These are phyloP conservation scores for Steromphala cineraria DNA, from an alignment of 2,888 invertebrate species.

Conservation along the genomic window DNA sequence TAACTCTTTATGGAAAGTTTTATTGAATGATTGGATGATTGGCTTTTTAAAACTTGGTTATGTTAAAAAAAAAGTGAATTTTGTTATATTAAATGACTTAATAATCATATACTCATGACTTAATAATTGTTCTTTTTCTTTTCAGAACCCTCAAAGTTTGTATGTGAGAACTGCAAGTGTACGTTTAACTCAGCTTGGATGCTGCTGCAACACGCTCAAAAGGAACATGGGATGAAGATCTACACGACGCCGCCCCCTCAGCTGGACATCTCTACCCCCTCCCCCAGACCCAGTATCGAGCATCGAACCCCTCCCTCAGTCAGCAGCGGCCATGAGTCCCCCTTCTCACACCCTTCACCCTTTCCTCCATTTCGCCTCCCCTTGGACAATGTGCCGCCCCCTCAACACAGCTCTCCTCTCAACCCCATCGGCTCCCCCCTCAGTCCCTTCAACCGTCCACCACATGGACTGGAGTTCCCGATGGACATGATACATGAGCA, in stretches of 20 bases:
- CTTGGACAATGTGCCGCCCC: conserved; percentile 46
- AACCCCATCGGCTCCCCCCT: conserved; percentile 40
- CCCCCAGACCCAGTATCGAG: conserved; percentile 40
- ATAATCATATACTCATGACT: too few species aligned
- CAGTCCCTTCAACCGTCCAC: conserved; percentile 83
- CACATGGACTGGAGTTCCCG: conserved; percentile 81
- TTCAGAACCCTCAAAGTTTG: conserved; percentile 92
- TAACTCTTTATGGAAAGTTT: too few species aligned
- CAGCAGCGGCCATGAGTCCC: conserved; percentile 49
- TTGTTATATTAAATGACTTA: too few species aligned
- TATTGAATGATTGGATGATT: too few species aligned
- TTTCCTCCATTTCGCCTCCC: conserved; percentile 76
- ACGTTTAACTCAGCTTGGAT: conserved; percentile 96
- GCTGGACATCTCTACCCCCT: conserved; percentile 44
- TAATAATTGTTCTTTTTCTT: conserved; percentile 32
- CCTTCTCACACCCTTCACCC: conserved; percentile 43
- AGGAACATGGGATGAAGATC: conserved; percentile 93
- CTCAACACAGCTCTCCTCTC: conserved; percentile 36
- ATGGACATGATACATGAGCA: conserved; percentile 82
- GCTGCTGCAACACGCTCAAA: conserved; percentile 94
- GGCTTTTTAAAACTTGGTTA: too few species aligned
- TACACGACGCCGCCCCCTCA: conserved; percentile 77
- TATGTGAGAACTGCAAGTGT: conserved; percentile 94
- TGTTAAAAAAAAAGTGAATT: too few species aligned
- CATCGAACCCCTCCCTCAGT: conserved; percentile 64